Percentiles rank a stretch among this genome's conserved stretches.
These are phyloP conservation scores for Zaprionus gabonicus DNA, from an alignment of 1,140 invertebrate species.

Conservation along the genomic window DNA sequence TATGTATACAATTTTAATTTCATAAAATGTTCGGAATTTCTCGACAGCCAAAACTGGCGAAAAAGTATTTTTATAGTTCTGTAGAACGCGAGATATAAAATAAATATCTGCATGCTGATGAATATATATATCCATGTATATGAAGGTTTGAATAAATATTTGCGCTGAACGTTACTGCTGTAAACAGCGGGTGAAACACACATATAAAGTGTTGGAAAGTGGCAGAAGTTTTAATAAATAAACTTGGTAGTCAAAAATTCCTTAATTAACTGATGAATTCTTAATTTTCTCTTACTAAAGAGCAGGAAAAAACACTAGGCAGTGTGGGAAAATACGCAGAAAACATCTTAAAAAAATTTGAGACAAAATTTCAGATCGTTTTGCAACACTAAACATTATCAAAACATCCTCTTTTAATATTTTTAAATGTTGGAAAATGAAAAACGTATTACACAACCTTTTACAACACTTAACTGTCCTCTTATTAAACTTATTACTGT, in stretches of 20 bases:
- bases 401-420: background rate
- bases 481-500: background rate
- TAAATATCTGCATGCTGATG: background rate
- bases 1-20: conserved; percentile 13
- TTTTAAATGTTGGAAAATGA: background rate
- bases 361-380: background rate
- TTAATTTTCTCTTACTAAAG: no score
- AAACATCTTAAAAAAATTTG: no score
- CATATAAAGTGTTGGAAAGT: no score
- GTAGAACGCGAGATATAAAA: background rate
- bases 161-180: background rate
- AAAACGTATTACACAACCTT: background rate
- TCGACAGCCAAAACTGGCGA: background rate
- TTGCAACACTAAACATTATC: background rate
- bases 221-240: no score
- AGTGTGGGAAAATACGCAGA: no score
- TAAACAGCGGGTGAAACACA: background rate
- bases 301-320: no score
- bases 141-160: background rate
- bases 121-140: background rate
- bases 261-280: no score
- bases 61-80: conserved; percentile 4
- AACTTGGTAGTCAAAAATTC: background rate
- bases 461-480: background rate
- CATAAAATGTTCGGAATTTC: conserved; percentile 6